phyloP scores from a whole-genome alignment of 2,888 invertebrate species.

The Lissocephala sabroskyi region DNA sequence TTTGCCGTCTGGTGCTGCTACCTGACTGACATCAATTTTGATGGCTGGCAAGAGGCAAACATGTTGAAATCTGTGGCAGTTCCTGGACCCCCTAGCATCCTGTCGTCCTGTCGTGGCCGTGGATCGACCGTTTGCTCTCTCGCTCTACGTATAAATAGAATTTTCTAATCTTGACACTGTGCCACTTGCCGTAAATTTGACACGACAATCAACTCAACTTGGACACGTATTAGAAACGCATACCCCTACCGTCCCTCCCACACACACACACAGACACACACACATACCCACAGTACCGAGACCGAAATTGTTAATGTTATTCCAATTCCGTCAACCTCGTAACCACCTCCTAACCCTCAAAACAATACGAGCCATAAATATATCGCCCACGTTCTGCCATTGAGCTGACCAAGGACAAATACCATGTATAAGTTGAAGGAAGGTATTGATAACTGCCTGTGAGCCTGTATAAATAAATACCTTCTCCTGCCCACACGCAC shows the following conservation, averaged over 20 bases:
- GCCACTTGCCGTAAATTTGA: conserved; percentile 29
- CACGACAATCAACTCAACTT: conserved; percentile 46
- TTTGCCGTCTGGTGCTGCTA: no score
- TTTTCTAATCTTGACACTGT: conserved; percentile 25
- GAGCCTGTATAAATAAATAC: no score
- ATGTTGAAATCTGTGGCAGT: neutral
- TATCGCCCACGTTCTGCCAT: conserved; percentile 4
- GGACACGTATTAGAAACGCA: conserved; percentile 29
- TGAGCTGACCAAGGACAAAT: no score
- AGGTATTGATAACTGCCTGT: no score
- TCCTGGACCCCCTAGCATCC: neutral
- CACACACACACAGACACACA: conserved; percentile 12
- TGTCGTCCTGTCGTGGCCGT: neutral
- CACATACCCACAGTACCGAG: conserved; percentile 9
- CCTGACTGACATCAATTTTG: conserved; percentile 37
- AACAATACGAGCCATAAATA: conserved; percentile 38
- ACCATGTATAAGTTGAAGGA: no score
- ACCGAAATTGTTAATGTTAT: conserved; percentile 41
- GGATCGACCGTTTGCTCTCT: no score
- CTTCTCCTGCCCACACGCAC: no score
- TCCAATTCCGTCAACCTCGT: conserved; percentile 35
- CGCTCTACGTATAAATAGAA: conserved; percentile 21
- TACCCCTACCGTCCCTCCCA: no score
- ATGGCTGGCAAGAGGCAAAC: conserved; percentile 14
- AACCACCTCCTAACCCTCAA: neutral